Evolutionary conservation across 2,797 vertebrate species (phyloP).

Genomic region (Sternotherus odoratus): DNA sequence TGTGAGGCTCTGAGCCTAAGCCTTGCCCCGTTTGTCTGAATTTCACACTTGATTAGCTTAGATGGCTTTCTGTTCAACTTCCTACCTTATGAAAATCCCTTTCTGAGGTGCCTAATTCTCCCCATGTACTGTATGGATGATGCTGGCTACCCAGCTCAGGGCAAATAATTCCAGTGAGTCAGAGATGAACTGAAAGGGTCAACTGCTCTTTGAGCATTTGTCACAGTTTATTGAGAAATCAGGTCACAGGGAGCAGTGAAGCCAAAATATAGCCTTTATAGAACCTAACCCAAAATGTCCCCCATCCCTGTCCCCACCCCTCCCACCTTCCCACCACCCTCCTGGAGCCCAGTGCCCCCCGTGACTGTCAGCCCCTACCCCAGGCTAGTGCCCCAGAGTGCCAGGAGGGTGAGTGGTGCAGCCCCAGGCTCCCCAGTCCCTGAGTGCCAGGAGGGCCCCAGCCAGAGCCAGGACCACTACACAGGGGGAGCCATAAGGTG

Average conservation of each 20-base stretch:
- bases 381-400: no score
- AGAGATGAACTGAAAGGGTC: neutral
- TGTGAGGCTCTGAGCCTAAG: neutral
- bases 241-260: neutral
- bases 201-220: neutral
- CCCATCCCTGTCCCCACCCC: neutral
- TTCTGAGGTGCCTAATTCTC: neutral
- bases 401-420: accelerated
- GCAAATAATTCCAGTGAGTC: neutral
- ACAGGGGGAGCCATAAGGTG: no score
- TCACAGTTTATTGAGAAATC: neutral
- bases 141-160: neutral
- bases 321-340: no score
- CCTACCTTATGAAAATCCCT: neutral
- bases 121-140: neutral
- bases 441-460: no score
- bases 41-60: neutral
- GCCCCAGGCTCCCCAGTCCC: no score
- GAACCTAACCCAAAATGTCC: neutral
- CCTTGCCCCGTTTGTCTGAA: neutral
- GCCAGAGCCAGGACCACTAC: no score
- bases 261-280: neutral
- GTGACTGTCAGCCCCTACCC: no score
- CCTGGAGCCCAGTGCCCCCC: no score
- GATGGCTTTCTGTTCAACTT: neutral